Percentiles rank a stretch among this genome's conserved stretches.
These are phyloP conservation scores for Puffinus mauretanicus DNA, from an alignment of 2,113 vertebrate species.

Conservation along the genomic window DNA sequence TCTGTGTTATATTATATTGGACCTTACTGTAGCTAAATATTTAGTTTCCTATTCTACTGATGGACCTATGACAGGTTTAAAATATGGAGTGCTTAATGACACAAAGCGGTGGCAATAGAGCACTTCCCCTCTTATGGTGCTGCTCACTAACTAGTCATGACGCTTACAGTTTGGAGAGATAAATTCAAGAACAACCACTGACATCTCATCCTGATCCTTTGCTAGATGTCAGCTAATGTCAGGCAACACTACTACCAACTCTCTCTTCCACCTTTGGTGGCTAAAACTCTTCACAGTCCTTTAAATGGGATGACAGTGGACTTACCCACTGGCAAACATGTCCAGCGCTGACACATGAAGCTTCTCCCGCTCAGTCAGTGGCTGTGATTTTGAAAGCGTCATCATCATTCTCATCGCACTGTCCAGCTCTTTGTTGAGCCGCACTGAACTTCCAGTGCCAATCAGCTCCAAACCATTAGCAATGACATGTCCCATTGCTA, in stretches of 20 bases:
- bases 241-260: neutral
- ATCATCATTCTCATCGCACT: slow-evolving; percentile 75
- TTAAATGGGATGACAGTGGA: neutral
- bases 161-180: neutral
- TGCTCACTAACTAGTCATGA: neutral
- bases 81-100: neutral
- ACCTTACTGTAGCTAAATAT: neutral
- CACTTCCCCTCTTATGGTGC: neutral
- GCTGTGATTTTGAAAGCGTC: slow-evolving; percentile 75
- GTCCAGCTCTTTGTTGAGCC: slow-evolving; percentile 78
- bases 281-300: neutral
- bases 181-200: neutral
- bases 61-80: neutral
- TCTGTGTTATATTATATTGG: neutral
- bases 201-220: neutral
- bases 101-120: neutral
- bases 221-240: neutral
- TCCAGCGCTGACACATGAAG: slow-evolving; percentile 85
- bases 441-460: slow-evolving; percentile 76
- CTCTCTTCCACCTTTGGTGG: fast-evolving
- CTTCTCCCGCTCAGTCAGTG: slow-evolving; percentile 81
- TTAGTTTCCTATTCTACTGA: neutral
- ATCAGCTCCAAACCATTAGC: slow-evolving; percentile 84
- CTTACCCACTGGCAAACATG: slow-evolving; percentile 87
- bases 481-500: slow-evolving; percentile 91